Evolutionary conservation across 2,888 invertebrate genomes (phyloP), one percentile per base, ranked within the genome.

Genomic region (Malachius bipustulatus): DNA sequence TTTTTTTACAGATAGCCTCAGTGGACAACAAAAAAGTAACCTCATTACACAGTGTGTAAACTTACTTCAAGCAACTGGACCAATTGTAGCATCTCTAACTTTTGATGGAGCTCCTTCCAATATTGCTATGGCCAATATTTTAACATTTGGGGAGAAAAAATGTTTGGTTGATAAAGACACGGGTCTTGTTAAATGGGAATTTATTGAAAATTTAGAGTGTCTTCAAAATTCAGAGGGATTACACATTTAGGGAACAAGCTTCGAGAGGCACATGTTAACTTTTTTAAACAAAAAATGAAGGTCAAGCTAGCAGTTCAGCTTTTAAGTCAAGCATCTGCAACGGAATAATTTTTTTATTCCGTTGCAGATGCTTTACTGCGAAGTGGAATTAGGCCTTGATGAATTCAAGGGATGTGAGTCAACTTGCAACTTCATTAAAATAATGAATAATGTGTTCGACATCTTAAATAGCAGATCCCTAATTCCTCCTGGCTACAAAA

Each of bases 81-180:
- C 41, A 13, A 38, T 19, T 19, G 14, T 52, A 3, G 30, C 38
- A 4, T 39, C 41, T 2, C 16, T 49, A 24, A 44, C 43, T 13
- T 44, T 47, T 41, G 46, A 48, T 42, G 46, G 47, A 11, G 42
- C 46, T 15, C 36, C 39, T 8, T 26, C 42, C 6, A 50, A 46
- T 38, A 30, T 50, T 15, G 14, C 35, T 14, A 45, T 45, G 43
- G 31, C 24, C n/a, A 37, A 27, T 35, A 35, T 4, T 31, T 45
- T 14, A 42, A 28, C 8, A 28, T 28, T 28, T 10, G 8, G 28
- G 4, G 11, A 28, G 11, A 28, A 8, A 28, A 4, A 29, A 14
- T n/a, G 14, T 2, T 27, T 34, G 9, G 16, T 34, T 34, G 19
- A n/a, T 26, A 11, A 26, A 4, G 27, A 34, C 13, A 11, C 26